Percentiles rank a stretch among this genome's conserved stretches.
phyloP scores from a whole-genome alignment of 1,140 invertebrate genomes.

The Daktulosphaira vitifoliae region DNA sequence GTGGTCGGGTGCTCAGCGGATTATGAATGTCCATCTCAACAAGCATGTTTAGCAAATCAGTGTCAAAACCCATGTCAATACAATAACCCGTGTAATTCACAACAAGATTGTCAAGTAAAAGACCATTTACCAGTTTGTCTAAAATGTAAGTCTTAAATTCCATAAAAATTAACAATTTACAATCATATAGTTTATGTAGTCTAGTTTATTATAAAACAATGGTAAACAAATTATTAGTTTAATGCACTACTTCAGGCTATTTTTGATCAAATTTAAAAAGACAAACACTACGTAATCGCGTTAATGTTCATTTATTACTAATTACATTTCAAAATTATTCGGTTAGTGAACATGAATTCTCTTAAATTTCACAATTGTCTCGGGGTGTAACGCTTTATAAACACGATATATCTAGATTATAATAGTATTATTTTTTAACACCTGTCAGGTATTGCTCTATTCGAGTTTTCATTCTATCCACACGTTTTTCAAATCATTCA shows the following conservation, averaged over 20 bases:
- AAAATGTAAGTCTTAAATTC: constrained; percentile 60
- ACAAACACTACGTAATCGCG: too few species aligned
- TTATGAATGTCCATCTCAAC: constrained; percentile 59
- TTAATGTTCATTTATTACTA: too few species aligned
- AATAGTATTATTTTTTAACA: constrained; percentile 17
- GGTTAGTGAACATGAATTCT: constrained; percentile 5
- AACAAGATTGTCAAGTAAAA: constrained; percentile 64
- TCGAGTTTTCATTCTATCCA: constrained; percentile 1
- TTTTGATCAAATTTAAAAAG: too few species aligned
- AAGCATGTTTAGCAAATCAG: constrained; percentile 65
- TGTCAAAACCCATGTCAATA: constrained; percentile 65
- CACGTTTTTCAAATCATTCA: too few species aligned
- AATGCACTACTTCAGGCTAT: too few species aligned
- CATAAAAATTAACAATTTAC: too few species aligned
- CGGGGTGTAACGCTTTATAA: constrained; percentile 21
- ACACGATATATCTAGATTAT: constrained; percentile 1
- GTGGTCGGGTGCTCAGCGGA: constrained; percentile 62
- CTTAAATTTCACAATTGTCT: constrained; percentile 20
- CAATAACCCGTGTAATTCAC: constrained; percentile 56
- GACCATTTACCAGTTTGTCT: constrained; percentile 69
- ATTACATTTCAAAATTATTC: background rate
- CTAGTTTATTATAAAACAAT: too few species aligned
- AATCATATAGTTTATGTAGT: too few species aligned
- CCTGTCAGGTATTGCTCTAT: constrained; percentile 18
- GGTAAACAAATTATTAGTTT: too few species aligned